Evolutionary conservation across 2,797 vertebrate genomes (phyloP).

Genomic region (Gymnopithys bicolor): DNA sequence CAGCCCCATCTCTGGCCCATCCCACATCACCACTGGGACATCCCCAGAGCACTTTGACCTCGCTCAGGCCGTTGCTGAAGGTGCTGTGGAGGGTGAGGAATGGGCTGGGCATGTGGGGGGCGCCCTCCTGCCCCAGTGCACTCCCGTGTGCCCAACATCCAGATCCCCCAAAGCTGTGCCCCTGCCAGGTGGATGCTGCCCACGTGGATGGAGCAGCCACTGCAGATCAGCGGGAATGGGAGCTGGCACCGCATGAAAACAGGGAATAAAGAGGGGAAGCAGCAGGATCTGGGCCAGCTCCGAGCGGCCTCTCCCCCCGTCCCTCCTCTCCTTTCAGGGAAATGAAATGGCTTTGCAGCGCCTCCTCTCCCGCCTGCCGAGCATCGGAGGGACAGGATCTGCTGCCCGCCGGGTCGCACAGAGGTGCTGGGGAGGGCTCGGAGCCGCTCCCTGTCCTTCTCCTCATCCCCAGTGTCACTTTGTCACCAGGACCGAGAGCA

Average conservation of each 20-base stretch:
- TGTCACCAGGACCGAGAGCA: background rate
- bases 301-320: background rate
- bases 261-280: background rate
- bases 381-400: background rate
- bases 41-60: background rate
- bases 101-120: background rate
- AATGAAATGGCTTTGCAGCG: background rate
- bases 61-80: accelerated
- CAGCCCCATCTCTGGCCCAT: no score
- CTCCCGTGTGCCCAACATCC: background rate
- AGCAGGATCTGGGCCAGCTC: conserved; percentile 25
- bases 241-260: background rate
- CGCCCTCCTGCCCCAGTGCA: background rate
- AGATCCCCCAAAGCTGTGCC: accelerated
- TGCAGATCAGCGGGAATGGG: background rate
- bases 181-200: background rate
- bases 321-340: background rate
- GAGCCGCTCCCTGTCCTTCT: background rate
- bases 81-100: background rate
- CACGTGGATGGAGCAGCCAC: background rate
- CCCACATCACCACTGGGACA: accelerated
- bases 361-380: background rate
- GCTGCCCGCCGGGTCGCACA: background rate
- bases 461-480: accelerated
- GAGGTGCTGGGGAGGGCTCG: background rate